phyloP scores from a whole-genome alignment of 2,113 vertebrate species.

The Amazona guildingii region DNA sequence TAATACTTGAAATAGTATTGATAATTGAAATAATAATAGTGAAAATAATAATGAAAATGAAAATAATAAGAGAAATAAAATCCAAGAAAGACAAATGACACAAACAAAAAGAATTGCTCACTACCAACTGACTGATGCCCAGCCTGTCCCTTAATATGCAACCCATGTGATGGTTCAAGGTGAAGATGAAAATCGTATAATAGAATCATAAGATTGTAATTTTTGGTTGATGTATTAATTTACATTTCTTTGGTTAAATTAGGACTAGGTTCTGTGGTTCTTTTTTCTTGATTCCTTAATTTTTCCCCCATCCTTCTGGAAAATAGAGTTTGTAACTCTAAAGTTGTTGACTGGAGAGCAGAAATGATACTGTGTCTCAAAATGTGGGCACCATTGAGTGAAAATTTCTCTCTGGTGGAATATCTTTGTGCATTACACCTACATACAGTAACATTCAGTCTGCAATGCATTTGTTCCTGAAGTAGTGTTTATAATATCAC shows the following conservation, averaged over 20 bases:
- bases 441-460: neutral
- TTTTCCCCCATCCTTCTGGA: neutral
- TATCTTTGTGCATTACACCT: neutral
- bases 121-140: neutral
- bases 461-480: neutral
- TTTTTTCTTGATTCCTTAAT: neutral
- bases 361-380: neutral
- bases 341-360: neutral
- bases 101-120: neutral
- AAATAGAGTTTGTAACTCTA: neutral
- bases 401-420: neutral
- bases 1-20: neutral
- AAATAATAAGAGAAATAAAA: neutral
- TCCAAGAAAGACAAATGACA: neutral
- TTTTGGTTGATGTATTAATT: neutral
- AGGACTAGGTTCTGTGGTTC: neutral
- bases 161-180: neutral
- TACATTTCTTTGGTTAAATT: neutral
- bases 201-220: neutral
- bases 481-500: neutral
- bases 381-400: neutral
- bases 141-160: neutral
- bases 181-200: neutral
- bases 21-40: neutral
- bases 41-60: neutral